phyloP scores from a whole-genome alignment of 2,113 vertebrate genomes.

The Sisor rabdophorus region DNA sequence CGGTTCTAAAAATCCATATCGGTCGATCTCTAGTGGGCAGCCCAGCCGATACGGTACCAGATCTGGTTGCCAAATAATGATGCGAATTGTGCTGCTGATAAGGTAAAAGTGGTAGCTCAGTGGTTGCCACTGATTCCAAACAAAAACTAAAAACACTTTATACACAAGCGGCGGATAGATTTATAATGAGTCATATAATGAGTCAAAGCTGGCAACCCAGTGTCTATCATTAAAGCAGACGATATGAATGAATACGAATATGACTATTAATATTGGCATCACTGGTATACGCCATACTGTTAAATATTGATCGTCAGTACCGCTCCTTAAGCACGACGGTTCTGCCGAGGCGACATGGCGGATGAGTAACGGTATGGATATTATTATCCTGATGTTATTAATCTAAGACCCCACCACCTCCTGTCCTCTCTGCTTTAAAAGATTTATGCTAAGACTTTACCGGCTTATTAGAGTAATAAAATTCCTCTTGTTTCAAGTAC shows the following conservation, averaged over 20 bases:
- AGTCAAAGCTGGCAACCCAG: not conserved
- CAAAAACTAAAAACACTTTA: not conserved
- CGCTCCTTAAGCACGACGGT: not conserved
- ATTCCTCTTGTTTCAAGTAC: conserved; percentile 18
- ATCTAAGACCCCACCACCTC: conserved; percentile 1
- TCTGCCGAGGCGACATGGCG: not conserved
- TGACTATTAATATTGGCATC: not conserved
- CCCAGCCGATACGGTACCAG: too few species aligned
- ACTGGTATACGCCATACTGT: not conserved
- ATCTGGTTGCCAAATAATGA: not conserved
- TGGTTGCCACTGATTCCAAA: not conserved
- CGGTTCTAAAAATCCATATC: too few species aligned
- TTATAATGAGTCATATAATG: not conserved
- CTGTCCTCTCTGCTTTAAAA: conserved; percentile 21
- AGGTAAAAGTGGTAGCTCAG: not conserved
- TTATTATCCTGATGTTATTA: conserved; percentile 26
- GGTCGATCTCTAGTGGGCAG: too few species aligned
- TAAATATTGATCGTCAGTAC: not conserved
- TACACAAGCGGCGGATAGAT: not conserved
- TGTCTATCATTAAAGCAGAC: not conserved
- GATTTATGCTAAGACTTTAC: conserved; percentile 15
- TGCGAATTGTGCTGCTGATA: not conserved
- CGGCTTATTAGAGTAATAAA: conserved; percentile 31
- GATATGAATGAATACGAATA: not conserved
- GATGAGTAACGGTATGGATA: conserved; percentile 24